Base-by-base conservation (phyloP, 2,888 invertebrate genomes). In the Urechis unicinctus region DNA sequence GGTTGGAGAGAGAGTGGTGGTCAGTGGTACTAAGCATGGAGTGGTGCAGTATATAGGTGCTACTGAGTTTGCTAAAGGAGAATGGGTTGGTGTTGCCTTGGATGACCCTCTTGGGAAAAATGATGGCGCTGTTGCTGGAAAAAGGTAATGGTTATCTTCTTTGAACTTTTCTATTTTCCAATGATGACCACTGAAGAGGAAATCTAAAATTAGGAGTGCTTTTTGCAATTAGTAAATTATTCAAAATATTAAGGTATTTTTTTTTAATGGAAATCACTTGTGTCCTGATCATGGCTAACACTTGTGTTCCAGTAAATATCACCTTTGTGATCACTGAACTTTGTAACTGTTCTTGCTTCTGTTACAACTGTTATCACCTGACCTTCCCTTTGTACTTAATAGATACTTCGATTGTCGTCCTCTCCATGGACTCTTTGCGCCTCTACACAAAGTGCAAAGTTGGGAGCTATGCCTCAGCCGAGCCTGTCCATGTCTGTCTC, bases 1-100 rank as follows among this genome's bases (percentile, higher is more conserved):
- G 55, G 56, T 72, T 2, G 77, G 76, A 29, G 76, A 77, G 50
- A 64, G 72, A 31, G 75, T 78, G 17, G 44, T 70, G n/a, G 75
- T 78, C 13, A 75, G 75, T 62, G 77, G 76, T 68, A 73, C 74
- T 2, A 94, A 93, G 80, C 85, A 88, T 17, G 95, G 95, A 52
- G 85, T 87, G 13, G 82, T 96, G 52, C 84, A 88, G 65, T 96
- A 85, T 76, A 83, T 93, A 62, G 96, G 96, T 28, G 81, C 83
- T 51, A 90, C 95, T 31, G 89, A 91, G 69, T 96, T 96, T 78
- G 93, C 95, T 1, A 79, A 86, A 36, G 96, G 96, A 36, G 86
- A 91, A 66, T 96, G 95, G 95, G 94, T 90, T 60, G 96, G 96
- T 26, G 88, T 97, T 24, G 94, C 96, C 78, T 82, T 97, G 65